Conservation (phyloP, 1,140 invertebrate genomes). For the Andricus grossulariae region DNA sequence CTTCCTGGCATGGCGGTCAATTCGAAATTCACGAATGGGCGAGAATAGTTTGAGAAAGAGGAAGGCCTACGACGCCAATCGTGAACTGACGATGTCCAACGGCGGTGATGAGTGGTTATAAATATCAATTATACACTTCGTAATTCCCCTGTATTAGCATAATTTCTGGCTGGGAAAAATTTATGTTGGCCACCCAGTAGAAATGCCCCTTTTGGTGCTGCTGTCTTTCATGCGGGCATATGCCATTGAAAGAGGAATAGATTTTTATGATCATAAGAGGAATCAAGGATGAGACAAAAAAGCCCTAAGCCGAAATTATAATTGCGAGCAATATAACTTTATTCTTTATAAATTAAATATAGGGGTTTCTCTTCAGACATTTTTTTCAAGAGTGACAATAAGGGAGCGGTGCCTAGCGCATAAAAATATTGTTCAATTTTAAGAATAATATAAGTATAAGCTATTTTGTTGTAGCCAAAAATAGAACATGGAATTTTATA, state of each 20-base stretch:
- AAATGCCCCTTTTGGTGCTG: slow-evolving; percentile 16
- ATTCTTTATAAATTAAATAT: no score
- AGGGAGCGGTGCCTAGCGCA: no score
- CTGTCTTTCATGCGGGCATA: neutral
- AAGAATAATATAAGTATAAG: no score
- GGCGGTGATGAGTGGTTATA: slow-evolving; percentile 58
- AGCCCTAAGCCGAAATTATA: no score
- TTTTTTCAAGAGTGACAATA: no score
- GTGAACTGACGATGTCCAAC: slow-evolving; percentile 25
- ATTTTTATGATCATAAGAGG: no score
- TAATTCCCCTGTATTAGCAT: slow-evolving; percentile 69
- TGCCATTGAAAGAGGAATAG: neutral
- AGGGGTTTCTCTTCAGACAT: no score
- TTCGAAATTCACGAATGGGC: slow-evolving; percentile 39
- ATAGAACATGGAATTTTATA: neutral
- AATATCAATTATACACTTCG: slow-evolving; percentile 73
- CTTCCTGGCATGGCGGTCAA: slow-evolving; percentile 6
- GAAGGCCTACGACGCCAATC: slow-evolving; percentile 37
- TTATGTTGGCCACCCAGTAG: slow-evolving; percentile 71
- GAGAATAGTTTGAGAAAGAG: slow-evolving; percentile 42
- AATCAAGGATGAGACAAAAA: no score
- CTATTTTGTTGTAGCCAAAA: no score
- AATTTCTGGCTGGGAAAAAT: slow-evolving; percentile 68
- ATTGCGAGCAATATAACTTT: no score
- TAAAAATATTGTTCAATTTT: no score